These are phyloP conservation scores for Haemorhous mexicanus DNA, from an alignment of 2,113 vertebrate genomes.

Conservation along the genomic window DNA sequence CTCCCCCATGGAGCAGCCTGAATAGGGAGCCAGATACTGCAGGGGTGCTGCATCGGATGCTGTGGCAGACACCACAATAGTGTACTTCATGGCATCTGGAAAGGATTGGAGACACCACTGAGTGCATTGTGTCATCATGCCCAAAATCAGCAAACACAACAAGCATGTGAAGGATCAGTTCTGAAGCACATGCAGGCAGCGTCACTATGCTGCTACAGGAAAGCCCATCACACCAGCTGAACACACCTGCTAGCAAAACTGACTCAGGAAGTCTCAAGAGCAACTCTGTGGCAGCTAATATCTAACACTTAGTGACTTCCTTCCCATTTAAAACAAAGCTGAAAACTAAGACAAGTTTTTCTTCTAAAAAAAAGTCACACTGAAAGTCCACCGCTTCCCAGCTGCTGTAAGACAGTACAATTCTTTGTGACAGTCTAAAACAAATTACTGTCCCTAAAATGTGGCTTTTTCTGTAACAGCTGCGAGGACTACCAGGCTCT, in stretches of 20 bases:
- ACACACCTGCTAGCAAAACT: accelerated
- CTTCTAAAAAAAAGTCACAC: background rate
- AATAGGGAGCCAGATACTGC: constrained; percentile 97
- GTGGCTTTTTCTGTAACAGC: accelerated
- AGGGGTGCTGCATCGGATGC: constrained; percentile 96
- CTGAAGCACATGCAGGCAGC: background rate
- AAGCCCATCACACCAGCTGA: accelerated
- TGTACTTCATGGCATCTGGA: constrained; percentile 97
- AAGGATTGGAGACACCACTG: background rate
- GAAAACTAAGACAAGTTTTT: background rate
- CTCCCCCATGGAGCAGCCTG: constrained; percentile 98
- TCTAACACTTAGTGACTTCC: background rate
- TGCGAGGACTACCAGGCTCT: background rate
- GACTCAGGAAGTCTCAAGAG: background rate
- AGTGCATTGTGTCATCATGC: accelerated
- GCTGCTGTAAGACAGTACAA: background rate
- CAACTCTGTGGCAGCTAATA: accelerated
- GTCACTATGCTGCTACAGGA: accelerated
- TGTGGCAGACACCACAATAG: constrained; percentile 96
- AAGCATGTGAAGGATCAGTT: background rate
- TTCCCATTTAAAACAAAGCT: background rate
- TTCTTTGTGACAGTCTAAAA: background rate
- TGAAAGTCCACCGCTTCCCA: background rate
- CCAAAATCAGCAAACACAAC: background rate
- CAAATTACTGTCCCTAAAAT: background rate